Evolutionary conservation across 2,888 invertebrate genomes (phyloP), one percentile per base, ranked within the genome.

Genomic region (Melanostoma scalare): DNA sequence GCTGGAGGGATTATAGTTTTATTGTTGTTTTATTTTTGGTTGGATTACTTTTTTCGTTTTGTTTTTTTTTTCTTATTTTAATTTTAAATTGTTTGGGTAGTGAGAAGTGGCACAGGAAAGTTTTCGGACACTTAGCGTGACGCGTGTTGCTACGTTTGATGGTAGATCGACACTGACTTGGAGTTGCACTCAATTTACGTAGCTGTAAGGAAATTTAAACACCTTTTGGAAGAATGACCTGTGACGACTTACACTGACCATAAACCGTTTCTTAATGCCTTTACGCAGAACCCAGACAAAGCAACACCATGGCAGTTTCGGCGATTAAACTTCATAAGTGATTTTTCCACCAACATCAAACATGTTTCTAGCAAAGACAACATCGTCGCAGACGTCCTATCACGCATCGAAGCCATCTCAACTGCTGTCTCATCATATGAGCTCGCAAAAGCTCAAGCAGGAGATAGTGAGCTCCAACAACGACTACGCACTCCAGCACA

Each of bases 301-400:
- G 58, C 58, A 6, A 42, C 58, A 31, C 58, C 58, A 4, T 44
- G 58, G 40, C 58, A 58, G 5, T 44, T 40, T n/a, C 40, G 58
- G 3, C 58, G 42, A 4, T 4, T 42, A 30, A 40, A 58, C 5
- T 44, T 42, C 1, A 42, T 58, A 5, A 9, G 40, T 5, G 38
- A 58, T 40, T 58, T 9, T 9, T 9, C 58, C 8, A 58, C 58
- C 4, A 40, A 58, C 31, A 42, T 58, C 30, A 3, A 20, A 58
- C 58, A 58, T 4, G 42, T 42, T 3, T 30, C 58, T 9, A 40
- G 58, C 4, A 58, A 58, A 4, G 58, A 58, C 40, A 58, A 58
- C 38, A 40, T 58, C 40, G 58, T 58, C 4, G 58, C 30, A 6
- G 42, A 58, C 20, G 58, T 40, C 2, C 38, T 42, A 20, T 58